phyloP scores from a whole-genome alignment of 2,113 vertebrate species.

The Oncorhynchus gorbuscha region DNA sequence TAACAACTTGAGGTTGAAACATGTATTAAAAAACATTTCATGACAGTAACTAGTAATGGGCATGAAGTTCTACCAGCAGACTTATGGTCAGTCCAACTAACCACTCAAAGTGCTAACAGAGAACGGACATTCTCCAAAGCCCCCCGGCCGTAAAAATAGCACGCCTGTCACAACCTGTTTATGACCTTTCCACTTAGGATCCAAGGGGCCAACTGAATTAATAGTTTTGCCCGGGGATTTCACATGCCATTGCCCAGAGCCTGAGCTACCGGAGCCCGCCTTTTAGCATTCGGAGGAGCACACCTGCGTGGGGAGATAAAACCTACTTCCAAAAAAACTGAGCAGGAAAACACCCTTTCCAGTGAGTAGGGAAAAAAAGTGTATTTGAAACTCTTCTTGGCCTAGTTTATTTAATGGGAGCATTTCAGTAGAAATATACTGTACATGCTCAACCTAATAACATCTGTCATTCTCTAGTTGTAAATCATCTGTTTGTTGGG shows the following conservation, averaged over 20 bases:
- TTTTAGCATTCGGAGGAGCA: not conserved
- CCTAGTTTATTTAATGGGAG: not conserved
- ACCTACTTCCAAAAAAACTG: not conserved
- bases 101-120: conserved; percentile 35
- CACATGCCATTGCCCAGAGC: not conserved
- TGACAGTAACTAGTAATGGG: not conserved
- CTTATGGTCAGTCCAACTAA: not conserved
- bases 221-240: conserved; percentile 22
- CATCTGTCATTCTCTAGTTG: not conserved
- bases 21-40: too few relatives aligned
- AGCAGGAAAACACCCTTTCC: not conserved
- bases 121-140: conserved; percentile 33
- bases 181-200: conserved; percentile 47
- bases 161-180: conserved; percentile 50
- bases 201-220: conserved; percentile 25
- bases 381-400: not conserved
- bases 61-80: too few relatives aligned
- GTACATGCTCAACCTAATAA: too few relatives aligned
- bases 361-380: not conserved
- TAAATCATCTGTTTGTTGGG: not conserved
- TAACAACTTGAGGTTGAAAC: not conserved
- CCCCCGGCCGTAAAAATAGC: conserved; percentile 56
- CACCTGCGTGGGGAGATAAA: conserved; percentile 4
- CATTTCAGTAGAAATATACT: not conserved
- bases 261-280: not conserved